These are phyloP conservation scores for Plebejus argus DNA, from an alignment of 2,888 invertebrate species.

Conservation along the genomic window DNA sequence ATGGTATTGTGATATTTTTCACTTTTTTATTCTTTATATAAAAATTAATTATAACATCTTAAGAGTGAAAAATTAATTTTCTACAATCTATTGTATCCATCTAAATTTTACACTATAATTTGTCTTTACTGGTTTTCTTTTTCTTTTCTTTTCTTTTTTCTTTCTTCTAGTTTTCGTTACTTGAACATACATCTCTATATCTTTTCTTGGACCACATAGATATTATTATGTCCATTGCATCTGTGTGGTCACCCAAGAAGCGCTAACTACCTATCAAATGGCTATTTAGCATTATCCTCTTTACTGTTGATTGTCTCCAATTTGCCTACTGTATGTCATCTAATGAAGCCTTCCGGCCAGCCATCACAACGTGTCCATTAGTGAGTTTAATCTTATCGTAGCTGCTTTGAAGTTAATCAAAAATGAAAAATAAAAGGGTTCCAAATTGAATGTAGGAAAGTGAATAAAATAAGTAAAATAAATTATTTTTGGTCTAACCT, in stretches of 20 bases:
- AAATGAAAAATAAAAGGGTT: neutral
- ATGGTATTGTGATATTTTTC: neutral
- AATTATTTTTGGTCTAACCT: no score
- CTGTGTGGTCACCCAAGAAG: neutral
- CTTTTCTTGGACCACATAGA: no score
- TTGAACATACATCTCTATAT: no score
- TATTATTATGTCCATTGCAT: neutral
- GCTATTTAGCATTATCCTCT: neutral
- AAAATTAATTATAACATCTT: neutral
- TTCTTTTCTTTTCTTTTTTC: neutral
- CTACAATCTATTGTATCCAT: neutral
- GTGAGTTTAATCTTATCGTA: neutral
- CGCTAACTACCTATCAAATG: neutral
- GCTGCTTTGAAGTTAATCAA: neutral
- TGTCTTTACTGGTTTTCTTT: neutral
- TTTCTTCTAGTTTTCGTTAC: no score
- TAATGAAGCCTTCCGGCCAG: neutral
- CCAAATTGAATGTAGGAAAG: neutral
- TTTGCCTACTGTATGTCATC: constrained; percentile 10
- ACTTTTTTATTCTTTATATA: neutral
- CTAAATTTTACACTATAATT: neutral
- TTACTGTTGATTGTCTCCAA: neutral
- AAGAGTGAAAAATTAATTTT: neutral
- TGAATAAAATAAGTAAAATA: no score
- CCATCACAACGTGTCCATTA: neutral